Conservation (phyloP, 2,888 invertebrate species). For the Drosophila pseudotalamancana region DNA sequence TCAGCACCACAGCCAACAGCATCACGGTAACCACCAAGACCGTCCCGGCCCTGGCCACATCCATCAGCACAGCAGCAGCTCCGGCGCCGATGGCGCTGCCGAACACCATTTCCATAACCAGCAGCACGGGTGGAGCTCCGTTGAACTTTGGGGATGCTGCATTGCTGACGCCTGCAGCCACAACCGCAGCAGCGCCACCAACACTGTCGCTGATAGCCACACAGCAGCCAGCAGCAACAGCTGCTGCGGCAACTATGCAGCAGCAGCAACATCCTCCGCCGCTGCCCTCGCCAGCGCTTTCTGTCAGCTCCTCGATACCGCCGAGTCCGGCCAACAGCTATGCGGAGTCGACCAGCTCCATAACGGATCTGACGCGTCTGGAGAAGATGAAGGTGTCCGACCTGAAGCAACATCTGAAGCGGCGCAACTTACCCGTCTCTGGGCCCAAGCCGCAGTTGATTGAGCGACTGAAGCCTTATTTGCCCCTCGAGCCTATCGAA, state of each 20-base stretch:
- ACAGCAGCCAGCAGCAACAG: constrained; percentile 40
- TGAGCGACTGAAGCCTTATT: constrained; percentile 93
- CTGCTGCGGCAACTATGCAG: constrained; percentile 13
- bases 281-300: constrained; percentile 86
- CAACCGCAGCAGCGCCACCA: constrained; percentile 55
- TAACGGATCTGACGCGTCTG: constrained; percentile 87
- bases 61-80: constrained; percentile 20
- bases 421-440: constrained; percentile 96
- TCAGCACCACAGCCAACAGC: constrained; percentile 31
- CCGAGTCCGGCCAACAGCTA: constrained; percentile 83
- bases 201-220: constrained; percentile 76
- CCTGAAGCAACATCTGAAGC: constrained; percentile 96
- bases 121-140: constrained; percentile 37
- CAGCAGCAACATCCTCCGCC: constrained; percentile 82
- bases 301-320: constrained; percentile 84
- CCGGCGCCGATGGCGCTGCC: constrained; percentile 49
- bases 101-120: constrained; percentile 73
- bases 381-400: constrained; percentile 99
- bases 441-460: constrained; percentile 98
- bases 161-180: constrained; percentile 27
- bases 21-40: constrained; percentile 73
- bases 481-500: constrained; percentile 84
- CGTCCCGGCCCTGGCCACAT: constrained; percentile 57
- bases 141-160: constrained; percentile 51
- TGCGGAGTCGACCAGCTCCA: constrained; percentile 79